phyloP scores from a whole-genome alignment of 2,888 invertebrate species.

The Euphydryas editha region DNA sequence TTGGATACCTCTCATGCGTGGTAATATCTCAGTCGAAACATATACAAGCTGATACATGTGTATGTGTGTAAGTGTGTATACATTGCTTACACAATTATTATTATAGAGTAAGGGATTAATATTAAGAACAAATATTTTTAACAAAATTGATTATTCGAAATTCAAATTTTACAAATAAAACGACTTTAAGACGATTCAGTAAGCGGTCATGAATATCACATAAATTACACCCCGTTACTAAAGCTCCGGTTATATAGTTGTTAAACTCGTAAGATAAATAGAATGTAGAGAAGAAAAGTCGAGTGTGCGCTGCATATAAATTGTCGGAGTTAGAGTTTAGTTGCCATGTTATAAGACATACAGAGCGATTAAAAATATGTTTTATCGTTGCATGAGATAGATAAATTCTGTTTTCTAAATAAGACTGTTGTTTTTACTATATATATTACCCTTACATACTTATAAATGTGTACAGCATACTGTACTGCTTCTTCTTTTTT shows the following conservation, averaged over 20 bases:
- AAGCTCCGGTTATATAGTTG: constrained; percentile 37
- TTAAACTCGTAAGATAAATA: constrained; percentile 59
- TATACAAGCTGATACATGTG: too few species aligned
- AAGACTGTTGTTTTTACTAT: not conserved
- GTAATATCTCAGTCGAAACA: too few species aligned
- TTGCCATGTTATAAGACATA: constrained; percentile 23
- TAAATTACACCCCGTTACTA: constrained; percentile 35
- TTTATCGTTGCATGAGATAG: constrained; percentile 5
- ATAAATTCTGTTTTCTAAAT: constrained; percentile 4
- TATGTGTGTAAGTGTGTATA: too few species aligned
- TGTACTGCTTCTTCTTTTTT: too few species aligned
- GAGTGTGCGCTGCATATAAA: constrained; percentile 64
- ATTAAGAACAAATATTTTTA: not conserved
- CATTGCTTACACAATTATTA: too few species aligned
- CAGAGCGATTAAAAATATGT: constrained; percentile 21
- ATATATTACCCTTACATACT: too few species aligned
- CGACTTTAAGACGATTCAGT: constrained; percentile 27
- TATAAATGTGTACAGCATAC: too few species aligned
- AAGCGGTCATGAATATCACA: constrained; percentile 35
- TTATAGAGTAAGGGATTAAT: too few species aligned
- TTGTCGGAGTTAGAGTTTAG: constrained; percentile 51
- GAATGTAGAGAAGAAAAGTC: constrained; percentile 56
- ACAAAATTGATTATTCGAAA: not conserved
- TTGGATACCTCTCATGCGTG: too few species aligned
- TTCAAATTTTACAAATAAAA: constrained; percentile 18